Conservation (phyloP, 2,888 invertebrate genomes). For the Bugulina stolonifera region DNA sequence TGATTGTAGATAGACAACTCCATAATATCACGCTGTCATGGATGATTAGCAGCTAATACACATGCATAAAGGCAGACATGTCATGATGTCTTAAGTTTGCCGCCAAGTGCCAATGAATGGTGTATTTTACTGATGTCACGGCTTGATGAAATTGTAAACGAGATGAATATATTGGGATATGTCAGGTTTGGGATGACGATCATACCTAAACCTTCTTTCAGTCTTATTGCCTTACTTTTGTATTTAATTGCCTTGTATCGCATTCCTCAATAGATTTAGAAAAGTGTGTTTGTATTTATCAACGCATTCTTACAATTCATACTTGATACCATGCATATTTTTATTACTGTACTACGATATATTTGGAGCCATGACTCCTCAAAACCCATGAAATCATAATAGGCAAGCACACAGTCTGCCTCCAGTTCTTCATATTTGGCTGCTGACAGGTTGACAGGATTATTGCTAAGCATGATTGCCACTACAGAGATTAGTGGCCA, state of each 20-base stretch:
- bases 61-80: slow-evolving; percentile 21
- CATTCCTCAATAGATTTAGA: slow-evolving; percentile 23
- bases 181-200: not conserved
- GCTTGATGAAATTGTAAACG: not conserved
- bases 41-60: slow-evolving; percentile 23
- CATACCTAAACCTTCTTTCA: not conserved
- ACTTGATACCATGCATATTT: not conserved
- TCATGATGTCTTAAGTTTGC: slow-evolving; percentile 9
- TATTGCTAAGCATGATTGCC: not conserved
- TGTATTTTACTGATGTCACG: slow-evolving; percentile 12
- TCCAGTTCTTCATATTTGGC: not conserved
- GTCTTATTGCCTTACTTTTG: not conserved
- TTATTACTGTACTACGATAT: not conserved
- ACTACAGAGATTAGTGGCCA: not conserved
- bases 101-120: slow-evolving; percentile 19
- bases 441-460: too few species aligned
- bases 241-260: not conserved
- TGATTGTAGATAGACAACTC: slow-evolving; percentile 16
- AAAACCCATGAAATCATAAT: not conserved
- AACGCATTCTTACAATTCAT: not conserved
- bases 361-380: not conserved
- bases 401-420: not conserved
- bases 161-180: not conserved
- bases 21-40: slow-evolving; percentile 6
- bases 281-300: slow-evolving; percentile 7